A percentile compares a stretch with the other conserved stretches of the same genome.
phyloP scores from a whole-genome alignment of 1,140 invertebrate species.

The Drosophila teissieri region DNA sequence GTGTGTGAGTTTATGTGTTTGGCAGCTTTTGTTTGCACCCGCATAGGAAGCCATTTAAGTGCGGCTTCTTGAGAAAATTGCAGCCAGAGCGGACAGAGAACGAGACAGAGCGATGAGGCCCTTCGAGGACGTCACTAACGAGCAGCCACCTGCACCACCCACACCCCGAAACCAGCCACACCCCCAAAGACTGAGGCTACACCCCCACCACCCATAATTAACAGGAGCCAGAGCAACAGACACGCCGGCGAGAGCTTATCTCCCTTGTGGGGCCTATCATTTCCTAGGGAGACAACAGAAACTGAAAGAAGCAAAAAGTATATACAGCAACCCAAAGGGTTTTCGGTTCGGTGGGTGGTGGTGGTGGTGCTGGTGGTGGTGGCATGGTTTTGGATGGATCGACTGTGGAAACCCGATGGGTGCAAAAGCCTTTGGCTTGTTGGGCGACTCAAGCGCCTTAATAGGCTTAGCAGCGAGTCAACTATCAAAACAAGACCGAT shows the following conservation, averaged over 20 bases:
- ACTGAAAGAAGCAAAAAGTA: neutral
- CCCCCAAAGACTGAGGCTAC: constrained; percentile 4
- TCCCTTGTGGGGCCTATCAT: constrained; percentile 58
- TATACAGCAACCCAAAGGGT: constrained; percentile 14
- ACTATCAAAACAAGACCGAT: constrained; percentile 80
- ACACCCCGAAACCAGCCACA: constrained; percentile 3
- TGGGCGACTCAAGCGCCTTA: constrained; percentile 70
- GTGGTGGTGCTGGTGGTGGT: neutral
- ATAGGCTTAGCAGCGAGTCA: constrained; percentile 77
- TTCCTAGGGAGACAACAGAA: constrained; percentile 38
- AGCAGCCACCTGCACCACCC: constrained; percentile 32
- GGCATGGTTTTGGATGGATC: neutral
- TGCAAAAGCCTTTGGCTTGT: constrained; percentile 76
- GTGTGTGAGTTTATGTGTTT: constrained; percentile 60
- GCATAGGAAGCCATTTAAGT: constrained; percentile 84
- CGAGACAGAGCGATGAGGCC: constrained; percentile 13
- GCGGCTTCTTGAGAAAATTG: constrained; percentile 84
- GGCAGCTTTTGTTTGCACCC: constrained; percentile 79
- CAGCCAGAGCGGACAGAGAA: constrained; percentile 47
- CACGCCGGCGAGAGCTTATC: constrained; percentile 49
- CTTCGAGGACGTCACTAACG: constrained; percentile 67
- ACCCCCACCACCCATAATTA: constrained; percentile 64
- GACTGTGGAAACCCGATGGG: constrained; percentile 57
- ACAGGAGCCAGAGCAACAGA: constrained; percentile 49
- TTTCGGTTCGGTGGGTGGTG: neutral